Evolutionary conservation across 2,113 vertebrate genomes (phyloP), one percentile per base, ranked within the genome.

Genomic region (Struthidea cinerea): DNA sequence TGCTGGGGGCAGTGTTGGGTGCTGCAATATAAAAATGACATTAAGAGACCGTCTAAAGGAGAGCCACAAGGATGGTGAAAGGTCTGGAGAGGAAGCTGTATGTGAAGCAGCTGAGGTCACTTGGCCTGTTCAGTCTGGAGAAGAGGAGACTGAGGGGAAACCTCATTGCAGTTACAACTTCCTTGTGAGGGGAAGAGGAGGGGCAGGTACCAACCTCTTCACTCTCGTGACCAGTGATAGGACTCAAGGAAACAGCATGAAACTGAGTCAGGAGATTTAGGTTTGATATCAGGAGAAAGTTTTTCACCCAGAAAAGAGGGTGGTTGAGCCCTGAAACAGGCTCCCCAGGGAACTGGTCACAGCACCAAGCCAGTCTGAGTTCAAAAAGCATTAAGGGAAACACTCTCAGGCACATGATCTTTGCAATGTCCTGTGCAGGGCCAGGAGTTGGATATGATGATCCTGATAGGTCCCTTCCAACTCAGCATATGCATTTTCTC

Each of bases 171-270:
- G 9, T 19, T 35, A 10, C 26, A 67, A 5, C 28, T 46, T 52
- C 16, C 33, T 39, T 10, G 5, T 2, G 7, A 59, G 3, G 1
- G 8, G 32, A 59, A 64, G 21, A 15, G 4, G 27, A 50, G 9
- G 7, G 11, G 26, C 32, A 52, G 23, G 10, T 13, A 20, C 13
- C 20, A 44, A 30, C 7, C 3, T 52, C 33, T 74, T 52, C 44
- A 39, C 14, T 52, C 22, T 67, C 0, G 0, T n/a, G 41, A 44
- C 19, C 60, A 44, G 19, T 33, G 23, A 59, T 4, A 67, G 28
- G 16, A 67, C 23, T 44, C 0, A 0, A 33, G 19, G 10, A 57
- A 74, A 59, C 10, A 35, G 8, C 27, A 59, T 9, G 5, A 46
- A 67, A 20, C 16, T 26, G 33, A 52, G 16, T 46, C 28, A 39